Conservation (phyloP, 2,888 invertebrate species). For the Coelogynopora nodosa region DNA sequence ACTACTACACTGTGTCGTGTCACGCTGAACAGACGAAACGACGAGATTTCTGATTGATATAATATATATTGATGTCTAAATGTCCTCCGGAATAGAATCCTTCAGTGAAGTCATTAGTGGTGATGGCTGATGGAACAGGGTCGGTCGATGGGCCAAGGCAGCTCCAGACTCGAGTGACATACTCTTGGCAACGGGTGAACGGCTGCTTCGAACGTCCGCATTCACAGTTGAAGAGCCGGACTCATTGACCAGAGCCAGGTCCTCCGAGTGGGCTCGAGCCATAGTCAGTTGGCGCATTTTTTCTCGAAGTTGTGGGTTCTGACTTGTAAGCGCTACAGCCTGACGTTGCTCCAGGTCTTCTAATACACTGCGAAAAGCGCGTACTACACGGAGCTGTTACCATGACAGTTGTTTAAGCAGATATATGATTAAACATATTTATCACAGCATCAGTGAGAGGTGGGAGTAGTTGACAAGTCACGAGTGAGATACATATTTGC, state of each 20-base stretch:
- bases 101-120: background rate
- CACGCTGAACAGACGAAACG: too few species aligned
- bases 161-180: background rate
- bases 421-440: too few species aligned
- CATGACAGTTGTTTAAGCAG: too few species aligned
- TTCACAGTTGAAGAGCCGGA: background rate
- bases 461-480: background rate
- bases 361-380: conserved; percentile 98
- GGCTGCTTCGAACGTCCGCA: background rate
- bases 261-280: background rate
- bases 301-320: background rate
- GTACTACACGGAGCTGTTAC: conserved; percentile 99
- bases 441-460: too few species aligned
- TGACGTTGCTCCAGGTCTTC: conserved; percentile 80
- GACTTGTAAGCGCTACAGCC: background rate
- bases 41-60: too few species aligned
- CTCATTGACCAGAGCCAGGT: background rate
- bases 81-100: background rate
- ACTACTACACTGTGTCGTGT: too few species aligned
- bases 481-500: background rate
- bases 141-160: background rate
- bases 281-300: background rate
- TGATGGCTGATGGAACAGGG: conserved; percentile 1
- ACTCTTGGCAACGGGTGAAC: background rate
- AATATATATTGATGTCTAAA: background rate